phyloP scores from a whole-genome alignment of 2,797 vertebrate genomes.

The Takifugu ocellatus region DNA sequence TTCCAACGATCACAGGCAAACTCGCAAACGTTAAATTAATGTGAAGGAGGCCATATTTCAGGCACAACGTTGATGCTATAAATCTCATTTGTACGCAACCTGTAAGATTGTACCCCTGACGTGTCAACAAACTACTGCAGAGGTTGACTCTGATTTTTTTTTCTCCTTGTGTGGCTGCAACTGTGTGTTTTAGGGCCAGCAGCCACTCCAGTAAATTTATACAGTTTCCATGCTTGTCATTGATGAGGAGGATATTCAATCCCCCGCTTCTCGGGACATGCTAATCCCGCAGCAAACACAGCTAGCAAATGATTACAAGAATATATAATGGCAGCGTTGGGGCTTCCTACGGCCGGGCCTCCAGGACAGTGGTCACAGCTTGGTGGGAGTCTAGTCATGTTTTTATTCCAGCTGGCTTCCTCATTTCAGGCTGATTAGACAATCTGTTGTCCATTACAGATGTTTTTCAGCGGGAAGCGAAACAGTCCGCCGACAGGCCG shows the following conservation, averaged over 20 bases:
- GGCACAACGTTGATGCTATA: not conserved
- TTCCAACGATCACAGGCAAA: too few relatives aligned
- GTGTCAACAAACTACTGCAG: not conserved
- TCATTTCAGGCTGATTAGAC: slow-evolving; percentile 40
- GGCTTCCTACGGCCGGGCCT: slow-evolving; percentile 48
- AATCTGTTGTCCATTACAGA: slow-evolving; percentile 54
- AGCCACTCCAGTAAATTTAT: slow-evolving; percentile 10
- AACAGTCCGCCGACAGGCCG: slow-evolving; percentile 17
- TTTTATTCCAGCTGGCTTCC: slow-evolving; percentile 46
- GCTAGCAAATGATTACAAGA: slow-evolving; percentile 55
- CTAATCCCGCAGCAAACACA: slow-evolving; percentile 35
- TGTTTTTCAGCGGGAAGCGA: slow-evolving; percentile 37
- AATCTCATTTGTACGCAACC: not conserved
- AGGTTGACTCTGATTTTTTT: not conserved
- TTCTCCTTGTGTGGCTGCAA: not conserved
- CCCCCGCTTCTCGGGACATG: slow-evolving; percentile 23
- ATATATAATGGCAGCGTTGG: slow-evolving; percentile 51
- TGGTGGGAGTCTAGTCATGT: slow-evolving; percentile 51
- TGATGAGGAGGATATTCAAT: slow-evolving; percentile 21
- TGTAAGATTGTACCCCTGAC: not conserved
- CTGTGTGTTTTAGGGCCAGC: slow-evolving; percentile 10
- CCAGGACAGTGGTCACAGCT: slow-evolving; percentile 53
- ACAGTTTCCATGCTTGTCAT: slow-evolving; percentile 20
- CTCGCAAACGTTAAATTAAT: too few relatives aligned
- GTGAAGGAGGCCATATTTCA: not conserved